Base-by-base conservation (phyloP, 2,888 invertebrate species). In the Drosophila flavopinicola region DNA sequence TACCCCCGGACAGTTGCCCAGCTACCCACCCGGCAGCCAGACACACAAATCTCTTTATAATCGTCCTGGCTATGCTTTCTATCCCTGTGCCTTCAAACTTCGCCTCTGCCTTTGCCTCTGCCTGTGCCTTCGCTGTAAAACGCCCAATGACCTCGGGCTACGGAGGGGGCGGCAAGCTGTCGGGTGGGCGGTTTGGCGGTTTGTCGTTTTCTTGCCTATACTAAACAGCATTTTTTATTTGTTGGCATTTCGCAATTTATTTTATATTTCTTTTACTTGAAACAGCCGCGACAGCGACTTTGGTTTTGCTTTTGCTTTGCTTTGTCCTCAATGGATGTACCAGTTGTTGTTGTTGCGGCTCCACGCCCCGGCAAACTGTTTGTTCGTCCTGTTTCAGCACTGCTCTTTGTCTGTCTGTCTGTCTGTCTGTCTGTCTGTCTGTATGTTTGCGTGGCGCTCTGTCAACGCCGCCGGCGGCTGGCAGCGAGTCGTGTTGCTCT, bases 191-290 rank as follows among this genome's bases (percentile, higher is more conserved):
- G 13, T 13, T 27, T 10, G 53, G n/a, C n/a, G 59, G 41, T 11
- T 27, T 29, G 39, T 48, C 23, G 39, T 44, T 68, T 58, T 66
- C 61, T 61, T 75, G 73, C 61, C 70, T 75, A 69, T 64, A 56
- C 66, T 66, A n/a, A n/a, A 20, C 20, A 20, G 4, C 74, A 51
- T 67, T 64, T 61, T 80, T 69, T 84, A 78, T 85, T 78, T 78
- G 74, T 67, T 78, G 78, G 71, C 70, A 76, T 85, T 85, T 75
- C 56, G 78, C 76, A 82, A 82, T 82, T 84, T 82, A 84, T 84
- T 80, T 78, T 68, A 73, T 78, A 80, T 75, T 39, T 84, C 51
- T 75, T 77, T 71, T 48, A 49, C 66, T 75, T 53, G 57, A 49
- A 63, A 56, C 65, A 60, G 57, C 63, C 51, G 59, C 57, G 49